Percentiles rank a stretch among this genome's conserved stretches.
phyloP scores from a whole-genome alignment of 2,113 vertebrate genomes.

The Andinoacara biseriatus region DNA sequence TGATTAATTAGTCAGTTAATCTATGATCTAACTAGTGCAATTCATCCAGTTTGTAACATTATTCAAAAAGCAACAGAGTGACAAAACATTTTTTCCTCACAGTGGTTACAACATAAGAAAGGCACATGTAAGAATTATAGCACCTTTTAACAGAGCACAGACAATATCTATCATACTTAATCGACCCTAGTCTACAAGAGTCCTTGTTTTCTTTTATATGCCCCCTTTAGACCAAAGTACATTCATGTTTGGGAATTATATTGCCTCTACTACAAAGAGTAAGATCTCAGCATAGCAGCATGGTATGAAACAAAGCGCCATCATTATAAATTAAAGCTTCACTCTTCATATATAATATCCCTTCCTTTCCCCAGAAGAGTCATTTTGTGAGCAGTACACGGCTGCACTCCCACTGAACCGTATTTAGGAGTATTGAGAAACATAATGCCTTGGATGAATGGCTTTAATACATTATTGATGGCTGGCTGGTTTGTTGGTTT shows the following conservation, averaged over 20 bases:
- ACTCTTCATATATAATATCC: conserved; percentile 34
- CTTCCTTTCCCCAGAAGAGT: conserved; percentile 37
- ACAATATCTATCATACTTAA: not conserved
- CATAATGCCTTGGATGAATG: conserved; percentile 68
- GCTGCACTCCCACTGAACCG: conserved; percentile 45
- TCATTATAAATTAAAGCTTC: conserved; percentile 44
- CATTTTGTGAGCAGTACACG: conserved; percentile 23
- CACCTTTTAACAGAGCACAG: not conserved
- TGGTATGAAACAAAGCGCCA: conserved; percentile 22
- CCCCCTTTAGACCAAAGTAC: not conserved
- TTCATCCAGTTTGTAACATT: not conserved
- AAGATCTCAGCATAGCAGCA: not conserved
- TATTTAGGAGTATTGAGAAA: conserved; percentile 56
- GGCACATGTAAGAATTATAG: not conserved
- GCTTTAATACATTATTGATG: conserved; percentile 74
- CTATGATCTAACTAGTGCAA: not conserved
- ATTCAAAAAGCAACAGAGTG: not conserved
- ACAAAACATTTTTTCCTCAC: not conserved
- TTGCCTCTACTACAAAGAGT: not conserved
- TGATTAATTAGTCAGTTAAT: not conserved
- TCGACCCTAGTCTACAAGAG: not conserved
- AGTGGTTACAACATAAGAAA: not conserved
- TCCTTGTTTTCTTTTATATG: not conserved
- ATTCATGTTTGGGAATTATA: not conserved
- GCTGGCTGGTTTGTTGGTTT: conserved; percentile 66